A percentile compares a stretch with the other conserved stretches of the same genome.
Evolutionary conservation across 2,113 vertebrate genomes (phyloP).

Genomic region (Apistogramma diplotaenia): DNA sequence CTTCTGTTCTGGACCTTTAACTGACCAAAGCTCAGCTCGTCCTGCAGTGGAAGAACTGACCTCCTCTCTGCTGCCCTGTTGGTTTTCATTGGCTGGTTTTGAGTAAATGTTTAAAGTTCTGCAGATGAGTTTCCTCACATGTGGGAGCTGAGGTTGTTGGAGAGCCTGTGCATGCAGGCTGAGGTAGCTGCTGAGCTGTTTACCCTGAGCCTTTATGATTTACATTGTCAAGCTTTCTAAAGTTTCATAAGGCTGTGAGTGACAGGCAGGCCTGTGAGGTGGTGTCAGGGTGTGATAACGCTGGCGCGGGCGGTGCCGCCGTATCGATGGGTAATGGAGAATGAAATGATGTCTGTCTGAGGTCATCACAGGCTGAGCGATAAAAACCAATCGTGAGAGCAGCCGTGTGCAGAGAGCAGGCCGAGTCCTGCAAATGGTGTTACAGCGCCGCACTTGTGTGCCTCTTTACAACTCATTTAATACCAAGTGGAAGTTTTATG

Average conservation of each 20-base stretch:
- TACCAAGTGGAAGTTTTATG: not conserved
- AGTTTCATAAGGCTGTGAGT: not conserved
- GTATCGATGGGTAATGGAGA: conserved; percentile 62
- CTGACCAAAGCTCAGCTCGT: not conserved
- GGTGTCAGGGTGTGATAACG: conserved; percentile 25
- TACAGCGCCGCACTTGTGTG: not conserved
- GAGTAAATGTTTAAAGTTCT: not conserved
- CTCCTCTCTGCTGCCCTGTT: not conserved
- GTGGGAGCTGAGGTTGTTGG: not conserved
- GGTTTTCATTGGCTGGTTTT: too few species aligned
- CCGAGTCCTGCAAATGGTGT: conserved; percentile 10
- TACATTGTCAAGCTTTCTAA: conserved; percentile 24
- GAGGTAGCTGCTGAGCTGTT: not conserved
- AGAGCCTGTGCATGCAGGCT: not conserved
- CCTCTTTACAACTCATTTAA: not conserved
- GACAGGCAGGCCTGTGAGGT: not conserved
- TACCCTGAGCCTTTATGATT: conserved; percentile 1
- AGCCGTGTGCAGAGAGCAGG: conserved; percentile 23
- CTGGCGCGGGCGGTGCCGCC: not conserved
- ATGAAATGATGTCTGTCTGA: conserved; percentile 63
- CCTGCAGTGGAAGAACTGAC: not conserved
- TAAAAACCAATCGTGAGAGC: conserved; percentile 56
- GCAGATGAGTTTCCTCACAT: not conserved
- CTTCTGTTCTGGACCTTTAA: not conserved
- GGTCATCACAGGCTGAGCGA: conserved; percentile 54